Evolutionary conservation across 2,113 vertebrate genomes (phyloP).

Genomic region (Eurypyga helias): DNA sequence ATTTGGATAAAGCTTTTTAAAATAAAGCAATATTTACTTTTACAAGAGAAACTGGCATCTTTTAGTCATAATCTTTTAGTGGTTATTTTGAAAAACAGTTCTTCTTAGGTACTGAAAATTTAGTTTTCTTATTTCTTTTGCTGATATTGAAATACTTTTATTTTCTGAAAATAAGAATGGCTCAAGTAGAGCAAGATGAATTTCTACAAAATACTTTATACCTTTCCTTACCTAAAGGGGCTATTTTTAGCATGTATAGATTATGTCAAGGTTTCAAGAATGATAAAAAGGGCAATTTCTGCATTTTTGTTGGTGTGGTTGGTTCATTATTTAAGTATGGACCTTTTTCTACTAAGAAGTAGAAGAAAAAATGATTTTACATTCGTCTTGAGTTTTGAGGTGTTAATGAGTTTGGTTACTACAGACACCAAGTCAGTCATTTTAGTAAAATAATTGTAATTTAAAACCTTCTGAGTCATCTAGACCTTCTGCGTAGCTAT

Average conservation of each 20-base stretch:
- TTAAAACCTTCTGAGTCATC: neutral
- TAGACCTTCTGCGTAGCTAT: neutral
- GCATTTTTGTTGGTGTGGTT: neutral
- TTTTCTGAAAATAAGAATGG: neutral
- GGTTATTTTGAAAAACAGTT: neutral
- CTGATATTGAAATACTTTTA: neutral
- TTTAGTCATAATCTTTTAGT: neutral
- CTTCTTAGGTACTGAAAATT: rapidly evolving
- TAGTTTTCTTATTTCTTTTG: neutral
- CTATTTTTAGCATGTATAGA: neutral
- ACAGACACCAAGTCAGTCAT: neutral
- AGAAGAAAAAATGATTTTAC: neutral
- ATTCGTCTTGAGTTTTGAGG: neutral
- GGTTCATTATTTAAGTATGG: neutral
- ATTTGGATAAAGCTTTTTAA: neutral
- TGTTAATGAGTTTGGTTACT: neutral
- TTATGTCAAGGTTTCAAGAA: neutral
- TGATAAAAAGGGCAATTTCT: neutral
- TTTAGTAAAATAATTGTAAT: neutral
- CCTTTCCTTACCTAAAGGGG: neutral
- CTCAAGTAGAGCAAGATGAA: neutral
- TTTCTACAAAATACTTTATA: neutral
- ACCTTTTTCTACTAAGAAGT: neutral
- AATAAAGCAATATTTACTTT: neutral
- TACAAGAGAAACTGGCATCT: neutral